Evolutionary conservation across 2,113 vertebrate genomes (phyloP), one percentile per base, ranked within the genome.

Genomic region (Parus major): DNA sequence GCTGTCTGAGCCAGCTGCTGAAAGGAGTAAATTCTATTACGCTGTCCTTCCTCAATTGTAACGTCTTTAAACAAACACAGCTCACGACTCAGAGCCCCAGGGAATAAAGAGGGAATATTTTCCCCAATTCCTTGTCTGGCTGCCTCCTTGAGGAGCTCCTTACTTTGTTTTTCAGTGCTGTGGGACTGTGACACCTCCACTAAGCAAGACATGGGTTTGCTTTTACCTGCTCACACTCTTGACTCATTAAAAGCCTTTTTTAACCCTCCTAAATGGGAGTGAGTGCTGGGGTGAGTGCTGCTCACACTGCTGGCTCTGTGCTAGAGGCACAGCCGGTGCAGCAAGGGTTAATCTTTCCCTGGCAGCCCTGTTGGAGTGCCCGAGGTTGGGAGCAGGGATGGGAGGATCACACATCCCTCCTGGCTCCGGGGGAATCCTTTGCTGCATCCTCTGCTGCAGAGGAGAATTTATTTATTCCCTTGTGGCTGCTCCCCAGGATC

Each of bases 381-480:
- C 9, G 35, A 18, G 47, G 5, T 18, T 7, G 15, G 47, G 25
- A 64, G 8, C 8, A 3, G 5, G 27, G 64, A 2, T 33, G 59
- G 18, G 59, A 35, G 11, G 60, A 52, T 13, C 49, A 20, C 29
- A 18, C 29, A 7, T 46, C n/a, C 3, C 36, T 42, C 8, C n/a
- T 50, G 46, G 9, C 22, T 53, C 20, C 2, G 1, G 0, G 1
- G 46, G 36, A 36, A 79, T 44, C 22, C 18, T 44, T 17, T 22
- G n/a, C n/a, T n/a, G 78, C 65, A 66, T 14, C 57, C n/a, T 56
- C 27, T 78, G 18, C n/a, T 41, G 2, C 25, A 23, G 8, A 44
- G 27, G 28, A 15, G 14, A 16, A 39, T 39, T 39, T 5, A 39
- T 39, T 39, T 5, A 3, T 57, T 24, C 1, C 1, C 0, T 14